These are phyloP conservation scores for Oxygymnocypris stewartii DNA, from an alignment of 2,113 vertebrate species.

Conservation along the genomic window DNA sequence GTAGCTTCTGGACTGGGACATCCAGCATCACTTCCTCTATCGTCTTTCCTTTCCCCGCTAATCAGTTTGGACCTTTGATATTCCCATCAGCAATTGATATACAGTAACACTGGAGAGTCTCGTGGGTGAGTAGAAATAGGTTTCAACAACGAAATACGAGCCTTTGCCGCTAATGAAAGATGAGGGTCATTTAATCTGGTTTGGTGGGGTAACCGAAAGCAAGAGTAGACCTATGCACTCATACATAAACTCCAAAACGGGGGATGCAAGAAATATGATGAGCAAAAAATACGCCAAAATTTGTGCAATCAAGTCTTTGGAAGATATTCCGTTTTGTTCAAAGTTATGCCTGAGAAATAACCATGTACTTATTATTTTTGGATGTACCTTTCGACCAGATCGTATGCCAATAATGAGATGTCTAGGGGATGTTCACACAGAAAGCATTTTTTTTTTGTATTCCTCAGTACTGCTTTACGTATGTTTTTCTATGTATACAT, in stretches of 20 bases:
- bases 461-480: neutral
- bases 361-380: neutral
- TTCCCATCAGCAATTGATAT: constrained; percentile 7
- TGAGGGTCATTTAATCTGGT: constrained; percentile 33
- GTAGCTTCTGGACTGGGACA: constrained; percentile 16
- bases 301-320: constrained; percentile 19
- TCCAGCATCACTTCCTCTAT: constrained; percentile 13
- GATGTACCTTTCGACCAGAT: neutral
- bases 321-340: neutral
- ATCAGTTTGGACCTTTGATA: constrained; percentile 13
- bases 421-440: neutral
- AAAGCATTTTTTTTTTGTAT: neutral
- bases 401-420: neutral
- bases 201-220: constrained; percentile 10
- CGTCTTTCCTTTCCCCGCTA: neutral
- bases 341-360: constrained; percentile 12
- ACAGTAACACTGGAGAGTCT: neutral
- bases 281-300: neutral
- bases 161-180: constrained; percentile 1
- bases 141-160: neutral
- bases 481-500: neutral
- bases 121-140: constrained; percentile 4
- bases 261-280: neutral
- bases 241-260: neutral
- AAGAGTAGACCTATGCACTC: neutral